Conservation (phyloP, 2,797 vertebrate species). For the Aplochiton taeniatus region DNA sequence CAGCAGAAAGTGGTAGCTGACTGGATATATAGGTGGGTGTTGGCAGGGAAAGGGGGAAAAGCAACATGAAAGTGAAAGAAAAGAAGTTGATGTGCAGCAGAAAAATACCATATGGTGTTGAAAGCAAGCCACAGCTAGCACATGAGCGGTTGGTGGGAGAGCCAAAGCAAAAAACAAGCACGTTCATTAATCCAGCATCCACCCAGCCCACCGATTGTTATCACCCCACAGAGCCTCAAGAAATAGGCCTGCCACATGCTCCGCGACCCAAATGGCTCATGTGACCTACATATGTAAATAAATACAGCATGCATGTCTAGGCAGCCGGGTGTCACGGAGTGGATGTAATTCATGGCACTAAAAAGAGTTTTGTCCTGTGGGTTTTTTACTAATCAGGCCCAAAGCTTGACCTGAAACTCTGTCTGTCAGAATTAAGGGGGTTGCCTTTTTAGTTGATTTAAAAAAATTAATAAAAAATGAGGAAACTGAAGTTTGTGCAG, state of each 20-base stretch:
- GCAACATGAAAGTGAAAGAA: slow-evolving; percentile 8
- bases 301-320: background rate
- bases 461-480: no score
- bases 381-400: no score
- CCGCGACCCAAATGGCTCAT: background rate
- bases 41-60: background rate
- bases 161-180: slow-evolving; percentile 56
- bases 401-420: no score
- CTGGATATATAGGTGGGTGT: background rate
- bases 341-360: background rate
- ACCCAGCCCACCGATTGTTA: slow-evolving; percentile 41
- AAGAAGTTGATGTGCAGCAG: slow-evolving; percentile 40
- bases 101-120: slow-evolving; percentile 65
- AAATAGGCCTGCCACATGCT: slow-evolving; percentile 15
- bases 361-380: no score
- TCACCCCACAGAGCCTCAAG: slow-evolving; percentile 51
- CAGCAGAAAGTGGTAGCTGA: background rate
- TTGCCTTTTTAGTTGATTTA: no score
- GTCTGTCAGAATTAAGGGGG: no score
- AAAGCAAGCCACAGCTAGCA: slow-evolving; percentile 38
- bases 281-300: slow-evolving; percentile 4
- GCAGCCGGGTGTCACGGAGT: background rate
- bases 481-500: no score
- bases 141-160: slow-evolving; percentile 46
- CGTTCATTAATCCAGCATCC: slow-evolving; percentile 56